Percentiles rank a stretch among this genome's conserved stretches.
Conservation (phyloP, 2,113 vertebrate species). For the Ariopsis seemanni region DNA sequence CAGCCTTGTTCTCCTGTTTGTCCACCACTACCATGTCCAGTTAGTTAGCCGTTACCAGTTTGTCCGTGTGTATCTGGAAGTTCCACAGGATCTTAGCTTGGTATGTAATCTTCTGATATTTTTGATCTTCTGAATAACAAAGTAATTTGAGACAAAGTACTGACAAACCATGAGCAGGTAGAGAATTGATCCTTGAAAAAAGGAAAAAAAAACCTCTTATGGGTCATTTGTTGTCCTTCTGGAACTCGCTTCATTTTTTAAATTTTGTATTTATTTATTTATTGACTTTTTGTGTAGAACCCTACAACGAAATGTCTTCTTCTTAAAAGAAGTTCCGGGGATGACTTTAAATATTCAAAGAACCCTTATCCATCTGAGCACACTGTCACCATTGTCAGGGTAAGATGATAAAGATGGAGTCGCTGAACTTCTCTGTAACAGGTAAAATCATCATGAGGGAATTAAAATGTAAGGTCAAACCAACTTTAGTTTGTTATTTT, state of each 20-base stretch:
- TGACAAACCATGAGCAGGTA: background rate
- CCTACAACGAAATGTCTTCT: too few relatives aligned
- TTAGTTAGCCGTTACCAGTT: too few relatives aligned
- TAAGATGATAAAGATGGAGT: background rate
- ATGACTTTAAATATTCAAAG: background rate
- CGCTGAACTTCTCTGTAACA: background rate
- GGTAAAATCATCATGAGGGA: background rate
- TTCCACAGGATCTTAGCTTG: too few relatives aligned
- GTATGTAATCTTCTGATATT: background rate
- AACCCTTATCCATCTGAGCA: background rate
- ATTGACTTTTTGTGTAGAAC: background rate
- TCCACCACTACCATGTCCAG: too few relatives aligned
- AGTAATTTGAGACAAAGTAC: background rate
- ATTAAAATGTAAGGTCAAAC: constrained; percentile 5
- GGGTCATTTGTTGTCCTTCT: background rate
- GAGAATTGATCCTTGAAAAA: background rate
- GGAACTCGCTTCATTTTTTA: background rate
- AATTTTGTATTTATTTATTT: background rate
- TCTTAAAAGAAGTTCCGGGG: background rate
- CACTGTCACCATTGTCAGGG: background rate
- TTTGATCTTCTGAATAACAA: background rate
- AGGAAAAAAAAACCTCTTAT: too few relatives aligned
- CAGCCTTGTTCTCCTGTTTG: too few relatives aligned
- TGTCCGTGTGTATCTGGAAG: too few relatives aligned
- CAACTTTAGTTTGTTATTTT: background rate